A percentile compares a stretch with the other conserved stretches of the same genome.
These are phyloP conservation scores for Theretra japonica DNA, from an alignment of 2,888 invertebrate genomes.

Conservation along the genomic window DNA sequence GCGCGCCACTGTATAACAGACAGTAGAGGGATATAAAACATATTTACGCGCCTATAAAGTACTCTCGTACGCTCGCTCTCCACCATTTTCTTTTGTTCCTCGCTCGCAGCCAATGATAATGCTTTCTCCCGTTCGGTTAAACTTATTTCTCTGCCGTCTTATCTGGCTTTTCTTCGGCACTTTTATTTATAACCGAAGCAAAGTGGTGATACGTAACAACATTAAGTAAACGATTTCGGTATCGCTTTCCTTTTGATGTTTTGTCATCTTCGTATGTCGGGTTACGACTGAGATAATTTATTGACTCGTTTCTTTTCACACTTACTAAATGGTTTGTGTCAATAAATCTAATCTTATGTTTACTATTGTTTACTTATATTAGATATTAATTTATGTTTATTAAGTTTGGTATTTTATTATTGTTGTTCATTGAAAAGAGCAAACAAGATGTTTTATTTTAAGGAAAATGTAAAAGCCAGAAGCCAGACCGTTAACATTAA, in stretches of 20 bases:
- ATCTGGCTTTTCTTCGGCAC: conserved; percentile 80
- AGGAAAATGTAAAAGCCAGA: conserved; percentile 65
- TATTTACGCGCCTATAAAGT: conserved; percentile 86
- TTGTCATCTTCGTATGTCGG: conserved; percentile 31
- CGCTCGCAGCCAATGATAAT: conserved; percentile 83
- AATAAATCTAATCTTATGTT: conserved; percentile 37
- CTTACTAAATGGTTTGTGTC: conserved; percentile 5
- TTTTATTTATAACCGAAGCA: conserved; percentile 80
- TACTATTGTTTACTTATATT: not conserved
- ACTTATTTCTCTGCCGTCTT: conserved; percentile 83
- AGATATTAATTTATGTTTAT: no score
- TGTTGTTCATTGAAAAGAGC: conserved; percentile 57
- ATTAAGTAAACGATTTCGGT: conserved; percentile 72
- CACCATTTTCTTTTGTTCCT: conserved; percentile 84
- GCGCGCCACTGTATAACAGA: conserved; percentile 84
- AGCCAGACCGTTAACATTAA: conserved; percentile 74
- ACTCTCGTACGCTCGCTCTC: conserved; percentile 84
- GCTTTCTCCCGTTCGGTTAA: conserved; percentile 83
- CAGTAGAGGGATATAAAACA: conserved; percentile 85
- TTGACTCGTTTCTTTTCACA: conserved; percentile 20
- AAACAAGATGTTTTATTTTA: conserved; percentile 58
- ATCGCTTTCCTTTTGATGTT: conserved; percentile 54
- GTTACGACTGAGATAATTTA: conserved; percentile 21
- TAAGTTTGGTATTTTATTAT: conserved; percentile 40
- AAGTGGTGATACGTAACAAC: conserved; percentile 74